Evolutionary conservation across 2,113 vertebrate genomes (phyloP).

Genomic region (Cryptoleucopteryx plumbea): DNA sequence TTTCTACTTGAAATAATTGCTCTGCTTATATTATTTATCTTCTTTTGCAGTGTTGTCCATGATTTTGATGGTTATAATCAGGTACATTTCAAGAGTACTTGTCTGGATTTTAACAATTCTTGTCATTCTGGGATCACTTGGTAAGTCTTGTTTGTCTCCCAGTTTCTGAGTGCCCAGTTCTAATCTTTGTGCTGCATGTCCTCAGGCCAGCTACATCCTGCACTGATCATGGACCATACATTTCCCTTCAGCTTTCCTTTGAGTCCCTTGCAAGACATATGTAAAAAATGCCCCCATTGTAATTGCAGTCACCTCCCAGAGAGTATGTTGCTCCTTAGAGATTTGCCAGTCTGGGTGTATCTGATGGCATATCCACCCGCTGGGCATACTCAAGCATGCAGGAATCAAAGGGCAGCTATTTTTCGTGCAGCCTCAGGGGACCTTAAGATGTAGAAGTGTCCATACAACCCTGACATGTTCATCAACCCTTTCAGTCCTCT

Average conservation of each 20-base stretch:
- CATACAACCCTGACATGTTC: background rate
- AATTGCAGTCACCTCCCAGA: background rate
- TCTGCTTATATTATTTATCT: slow-evolving; percentile 46
- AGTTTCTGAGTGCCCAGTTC: background rate
- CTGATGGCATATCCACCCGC: rapidly evolving
- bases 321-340: background rate
- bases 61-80: slow-evolving; percentile 96
- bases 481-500: background rate
- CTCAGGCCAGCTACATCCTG: background rate
- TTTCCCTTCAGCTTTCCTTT: background rate
- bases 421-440: background rate
- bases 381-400: background rate
- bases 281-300: background rate
- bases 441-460: background rate
- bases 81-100: slow-evolving; percentile 95
- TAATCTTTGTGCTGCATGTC: background rate
- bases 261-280: background rate
- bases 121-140: slow-evolving; percentile 90
- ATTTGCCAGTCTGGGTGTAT: background rate
- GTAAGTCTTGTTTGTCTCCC: slow-evolving; percentile 75
- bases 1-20: slow-evolving; percentile 31
- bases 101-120: slow-evolving; percentile 95
- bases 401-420: background rate
- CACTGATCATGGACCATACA: background rate
- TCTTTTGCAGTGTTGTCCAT: slow-evolving; percentile 90